Percentiles rank a stretch among this genome's conserved stretches.
Conservation (phyloP, 1,140 invertebrate genomes). For the Muscidifurax raptorellus region DNA sequence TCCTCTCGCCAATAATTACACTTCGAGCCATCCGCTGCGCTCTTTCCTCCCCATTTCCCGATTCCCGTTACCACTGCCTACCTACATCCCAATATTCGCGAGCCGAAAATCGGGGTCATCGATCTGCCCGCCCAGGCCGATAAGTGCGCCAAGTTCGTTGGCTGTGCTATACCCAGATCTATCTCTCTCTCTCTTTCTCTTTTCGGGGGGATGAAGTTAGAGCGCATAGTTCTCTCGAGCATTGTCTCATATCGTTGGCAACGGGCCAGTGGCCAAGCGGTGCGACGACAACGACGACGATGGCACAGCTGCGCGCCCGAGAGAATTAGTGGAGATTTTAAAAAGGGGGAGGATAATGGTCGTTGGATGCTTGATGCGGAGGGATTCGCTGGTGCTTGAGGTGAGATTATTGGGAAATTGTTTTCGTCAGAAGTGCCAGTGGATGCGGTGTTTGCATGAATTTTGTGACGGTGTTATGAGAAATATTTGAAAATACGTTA, state of each 20-base stretch:
- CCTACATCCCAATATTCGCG: neutral
- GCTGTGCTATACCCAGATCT: neutral
- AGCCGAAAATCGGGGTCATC: slow-evolving; percentile 29
- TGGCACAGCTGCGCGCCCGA: neutral
- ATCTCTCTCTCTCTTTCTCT: neutral
- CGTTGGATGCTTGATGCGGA: neutral
- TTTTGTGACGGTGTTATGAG: no score
- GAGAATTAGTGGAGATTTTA: neutral
- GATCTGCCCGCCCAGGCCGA: neutral
- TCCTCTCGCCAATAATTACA: slow-evolving; percentile 9
- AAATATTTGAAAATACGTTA: no score
- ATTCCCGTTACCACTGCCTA: neutral
- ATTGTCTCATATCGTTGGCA: slow-evolving; percentile 71
- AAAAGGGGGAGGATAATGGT: neutral
- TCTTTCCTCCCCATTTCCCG: slow-evolving; percentile 4
- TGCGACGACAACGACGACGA: neutral
- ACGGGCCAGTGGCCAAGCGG: slow-evolving; percentile 57
- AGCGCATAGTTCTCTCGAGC: slow-evolving; percentile 61
- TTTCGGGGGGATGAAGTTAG: slow-evolving; percentile 66
- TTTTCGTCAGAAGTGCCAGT: neutral
- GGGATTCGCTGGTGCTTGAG: neutral
- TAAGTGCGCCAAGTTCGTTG: slow-evolving; percentile 39
- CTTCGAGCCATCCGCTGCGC: neutral
- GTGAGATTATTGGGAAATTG: neutral
- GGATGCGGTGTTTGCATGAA: no score